phyloP scores from a whole-genome alignment of 53 echinoderm and acorn worm species.

The Arbacia lixula region DNA sequence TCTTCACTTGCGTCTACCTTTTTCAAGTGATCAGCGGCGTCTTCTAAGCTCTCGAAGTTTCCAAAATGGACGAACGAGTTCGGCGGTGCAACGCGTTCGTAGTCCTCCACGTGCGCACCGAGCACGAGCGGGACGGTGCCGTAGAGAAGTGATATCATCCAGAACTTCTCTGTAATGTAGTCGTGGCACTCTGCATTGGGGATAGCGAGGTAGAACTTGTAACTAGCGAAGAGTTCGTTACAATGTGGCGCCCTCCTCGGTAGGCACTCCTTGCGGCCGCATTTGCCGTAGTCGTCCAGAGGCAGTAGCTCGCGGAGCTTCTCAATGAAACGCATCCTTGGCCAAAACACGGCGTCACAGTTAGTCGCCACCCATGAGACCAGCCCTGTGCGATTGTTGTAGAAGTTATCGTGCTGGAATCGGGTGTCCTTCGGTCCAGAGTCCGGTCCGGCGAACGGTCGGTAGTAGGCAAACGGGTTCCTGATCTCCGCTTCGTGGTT shows the following conservation, averaged over 20 bases:
- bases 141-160: slow-evolving; percentile 65
- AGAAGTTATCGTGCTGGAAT: slow-evolving; percentile 12
- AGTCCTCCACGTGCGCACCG: slow-evolving; percentile 67
- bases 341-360: slow-evolving; percentile 74
- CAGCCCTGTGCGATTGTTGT: slow-evolving; percentile 37
- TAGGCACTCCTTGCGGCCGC: slow-evolving; percentile 73
- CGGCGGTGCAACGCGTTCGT: slow-evolving; percentile 75
- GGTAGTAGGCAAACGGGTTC: slow-evolving; percentile 69
- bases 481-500: slow-evolving; percentile 69
- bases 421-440: not conserved
- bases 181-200: slow-evolving; percentile 85
- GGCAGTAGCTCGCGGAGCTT: slow-evolving; percentile 53
- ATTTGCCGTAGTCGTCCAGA: slow-evolving; percentile 78
- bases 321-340: slow-evolving; percentile 73
- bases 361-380: slow-evolving; percentile 55
- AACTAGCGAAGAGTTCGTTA: slow-evolving; percentile 64
- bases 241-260: slow-evolving; percentile 72
- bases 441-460: slow-evolving; percentile 1
- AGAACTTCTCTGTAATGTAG: slow-evolving; percentile 90
- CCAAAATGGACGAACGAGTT: slow-evolving; percentile 77
- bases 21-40: slow-evolving; percentile 60
- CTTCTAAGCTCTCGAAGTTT: slow-evolving; percentile 64
- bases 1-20: slow-evolving; percentile 60
- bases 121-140: slow-evolving; percentile 82
- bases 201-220: slow-evolving; percentile 77